phyloP scores from a whole-genome alignment of 2,888 invertebrate species.

The Mantis religiosa region DNA sequence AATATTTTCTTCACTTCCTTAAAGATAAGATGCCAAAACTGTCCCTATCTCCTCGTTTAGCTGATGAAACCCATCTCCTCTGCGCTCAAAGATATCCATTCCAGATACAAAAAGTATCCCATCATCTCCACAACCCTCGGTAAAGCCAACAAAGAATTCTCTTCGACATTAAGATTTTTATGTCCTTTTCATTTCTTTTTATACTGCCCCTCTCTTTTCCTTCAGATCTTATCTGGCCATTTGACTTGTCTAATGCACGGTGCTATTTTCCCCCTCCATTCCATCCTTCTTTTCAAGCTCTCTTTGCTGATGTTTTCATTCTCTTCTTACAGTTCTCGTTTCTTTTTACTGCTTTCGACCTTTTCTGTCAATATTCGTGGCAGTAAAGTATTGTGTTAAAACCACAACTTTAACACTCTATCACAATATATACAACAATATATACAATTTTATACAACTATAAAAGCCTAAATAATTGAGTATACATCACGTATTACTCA shows the following conservation, averaged over 20 bases:
- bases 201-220: background rate
- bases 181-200: constrained; percentile 1
- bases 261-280: background rate
- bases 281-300: background rate
- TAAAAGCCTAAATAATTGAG: too few relatives aligned
- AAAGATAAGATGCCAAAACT: background rate
- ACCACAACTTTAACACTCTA: background rate
- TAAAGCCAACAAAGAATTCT: background rate
- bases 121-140: background rate
- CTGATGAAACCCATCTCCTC: background rate
- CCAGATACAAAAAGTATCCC: background rate
- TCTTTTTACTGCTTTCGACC: background rate
- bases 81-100: background rate
- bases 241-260: background rate
- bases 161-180: background rate
- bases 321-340: background rate
- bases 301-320: background rate
- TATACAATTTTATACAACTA: too few relatives aligned
- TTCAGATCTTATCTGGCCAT: background rate
- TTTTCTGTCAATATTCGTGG: background rate
- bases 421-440: too few relatives aligned
- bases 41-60: background rate
- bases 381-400: background rate
- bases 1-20: background rate
- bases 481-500: too few relatives aligned